phyloP scores from a whole-genome alignment of 2,888 invertebrate species.

The Drosophila formosana region DNA sequence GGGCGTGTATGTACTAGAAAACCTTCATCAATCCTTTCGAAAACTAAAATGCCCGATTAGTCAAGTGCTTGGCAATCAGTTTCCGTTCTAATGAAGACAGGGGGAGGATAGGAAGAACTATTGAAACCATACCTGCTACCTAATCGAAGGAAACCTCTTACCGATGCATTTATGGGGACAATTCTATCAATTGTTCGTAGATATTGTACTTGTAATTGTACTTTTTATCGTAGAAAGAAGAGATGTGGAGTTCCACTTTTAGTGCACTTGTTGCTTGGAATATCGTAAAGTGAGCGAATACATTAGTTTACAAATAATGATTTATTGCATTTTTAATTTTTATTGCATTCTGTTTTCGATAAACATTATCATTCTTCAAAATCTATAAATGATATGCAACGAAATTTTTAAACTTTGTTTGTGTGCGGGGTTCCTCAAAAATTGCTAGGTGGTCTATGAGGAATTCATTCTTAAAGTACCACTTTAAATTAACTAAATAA shows the following conservation, averaged over 20 bases:
- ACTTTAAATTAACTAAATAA: no score
- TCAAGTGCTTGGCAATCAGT: conserved; percentile 13
- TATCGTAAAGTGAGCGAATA: neutral
- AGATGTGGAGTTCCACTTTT: neutral
- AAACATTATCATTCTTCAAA: no score
- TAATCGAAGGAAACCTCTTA: conserved; percentile 2
- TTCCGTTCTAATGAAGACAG: neutral
- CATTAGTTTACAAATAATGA: neutral
- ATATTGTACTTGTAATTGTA: neutral
- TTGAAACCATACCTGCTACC: neutral
- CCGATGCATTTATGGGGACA: neutral
- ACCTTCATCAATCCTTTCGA: conserved; percentile 11
- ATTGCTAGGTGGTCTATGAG: no score
- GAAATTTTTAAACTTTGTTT: no score
- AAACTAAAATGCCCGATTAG: conserved; percentile 5
- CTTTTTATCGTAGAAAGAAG: neutral
- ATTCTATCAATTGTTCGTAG: neutral
- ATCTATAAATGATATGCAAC: no score
- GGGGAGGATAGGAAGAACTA: neutral
- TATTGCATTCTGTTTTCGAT: no score
- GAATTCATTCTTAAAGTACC: no score
- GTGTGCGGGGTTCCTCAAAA: no score
- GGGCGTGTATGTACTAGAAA: neutral
- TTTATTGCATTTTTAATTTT: no score
- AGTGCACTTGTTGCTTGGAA: neutral